Evolutionary conservation across 2,888 invertebrate genomes (phyloP).

Genomic region (Eupeodes latifasciatus): DNA sequence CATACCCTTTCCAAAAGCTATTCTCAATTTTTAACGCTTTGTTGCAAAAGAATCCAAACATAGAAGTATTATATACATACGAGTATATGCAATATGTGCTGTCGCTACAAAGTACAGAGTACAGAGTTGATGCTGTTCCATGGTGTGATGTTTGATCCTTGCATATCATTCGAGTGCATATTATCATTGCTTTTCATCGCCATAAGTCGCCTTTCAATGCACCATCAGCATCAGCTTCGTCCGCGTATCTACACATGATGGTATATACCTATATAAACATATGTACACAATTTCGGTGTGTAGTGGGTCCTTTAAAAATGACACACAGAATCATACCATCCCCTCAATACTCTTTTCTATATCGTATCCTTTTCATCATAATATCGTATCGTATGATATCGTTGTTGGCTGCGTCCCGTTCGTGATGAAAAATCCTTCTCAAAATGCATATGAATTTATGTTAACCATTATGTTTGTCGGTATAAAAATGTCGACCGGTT

Average conservation of each 20-base stretch:
- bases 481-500: conserved; percentile 33
- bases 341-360: neutral
- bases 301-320: conserved; percentile 9
- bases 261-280: neutral
- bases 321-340: neutral
- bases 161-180: conserved; percentile 46
- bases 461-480: conserved; percentile 46
- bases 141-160: conserved; percentile 57
- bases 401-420: conserved; percentile 14
- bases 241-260: neutral
- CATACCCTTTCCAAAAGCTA: neutral
- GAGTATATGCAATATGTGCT: neutral
- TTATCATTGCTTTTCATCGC: conserved; percentile 57
- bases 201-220: conserved; percentile 39
- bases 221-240: neutral
- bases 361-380: conserved; percentile 33
- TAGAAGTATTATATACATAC: neutral
- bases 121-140: neutral
- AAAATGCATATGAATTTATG: conserved; percentile 58
- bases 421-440: conserved; percentile 49
- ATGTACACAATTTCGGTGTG: conserved; percentile 26
- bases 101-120: neutral
- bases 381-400: conserved; percentile 12
- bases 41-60: conserved; percentile 11
- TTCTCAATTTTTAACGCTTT: conserved; percentile 39